Evolutionary conservation across 2,113 vertebrate species (phyloP).

Genomic region (Cygnus atratus): DNA sequence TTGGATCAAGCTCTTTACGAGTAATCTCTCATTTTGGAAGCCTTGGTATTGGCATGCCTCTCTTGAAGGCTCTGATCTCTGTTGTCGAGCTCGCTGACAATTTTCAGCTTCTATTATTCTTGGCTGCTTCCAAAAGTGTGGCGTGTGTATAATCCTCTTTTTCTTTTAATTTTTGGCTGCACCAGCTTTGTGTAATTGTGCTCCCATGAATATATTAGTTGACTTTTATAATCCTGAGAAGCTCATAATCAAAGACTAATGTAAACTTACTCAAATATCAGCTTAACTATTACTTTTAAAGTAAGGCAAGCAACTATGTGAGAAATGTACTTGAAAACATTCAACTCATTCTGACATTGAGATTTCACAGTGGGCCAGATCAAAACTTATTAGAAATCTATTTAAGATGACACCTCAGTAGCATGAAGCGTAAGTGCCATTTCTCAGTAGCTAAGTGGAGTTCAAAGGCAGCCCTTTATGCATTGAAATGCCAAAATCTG

Average conservation of each 20-base stretch:
- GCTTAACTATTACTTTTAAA: constrained; percentile 14
- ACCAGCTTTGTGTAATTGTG: neutral
- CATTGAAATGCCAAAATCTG: neutral
- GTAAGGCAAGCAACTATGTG: neutral
- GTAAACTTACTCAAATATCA: neutral
- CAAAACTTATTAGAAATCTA: neutral
- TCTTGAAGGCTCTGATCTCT: neutral
- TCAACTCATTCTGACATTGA: neutral
- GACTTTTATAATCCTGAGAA: neutral
- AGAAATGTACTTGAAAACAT: neutral
- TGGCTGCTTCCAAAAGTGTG: neutral
- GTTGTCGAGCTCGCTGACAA: neutral
- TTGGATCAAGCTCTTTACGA: neutral
- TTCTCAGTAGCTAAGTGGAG: neutral
- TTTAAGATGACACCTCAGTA: neutral
- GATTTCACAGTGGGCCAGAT: constrained; percentile 4
- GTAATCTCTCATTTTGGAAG: neutral
- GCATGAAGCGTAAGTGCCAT: neutral
- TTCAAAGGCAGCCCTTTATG: constrained; percentile 21
- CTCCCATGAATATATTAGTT: neutral
- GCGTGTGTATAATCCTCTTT: neutral
- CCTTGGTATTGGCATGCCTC: neutral
- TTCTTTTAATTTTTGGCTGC: neutral
- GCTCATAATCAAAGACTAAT: neutral
- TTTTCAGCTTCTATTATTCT: neutral